Base-by-base conservation (phyloP, 2,888 invertebrate genomes). In the Griposia aprilina region DNA sequence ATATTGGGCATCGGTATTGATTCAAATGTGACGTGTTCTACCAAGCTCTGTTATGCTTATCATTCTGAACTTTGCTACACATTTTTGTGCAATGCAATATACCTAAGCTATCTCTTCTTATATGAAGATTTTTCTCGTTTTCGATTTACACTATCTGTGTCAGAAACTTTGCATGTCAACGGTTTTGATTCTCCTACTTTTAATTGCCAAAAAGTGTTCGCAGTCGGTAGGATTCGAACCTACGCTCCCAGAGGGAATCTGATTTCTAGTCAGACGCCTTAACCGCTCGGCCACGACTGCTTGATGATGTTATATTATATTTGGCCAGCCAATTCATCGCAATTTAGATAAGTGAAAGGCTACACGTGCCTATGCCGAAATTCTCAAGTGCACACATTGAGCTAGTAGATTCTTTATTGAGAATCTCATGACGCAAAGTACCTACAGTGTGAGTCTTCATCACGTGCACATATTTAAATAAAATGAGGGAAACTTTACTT, bases 241-340 rank as follows among this genome's bases (percentile, higher is more conserved):
- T 98, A 98, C 98, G 98, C 98, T 98, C 98, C 98, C 98, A 98
- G 98, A 98, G 98, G 98, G 98, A 98, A 98, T 98, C 98, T 98
- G 98, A 98, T 98, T 98, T 98, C 98, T 98, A 98, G 98, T 98
- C 98, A 98, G 98, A 98, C 98, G 98, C 98, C 98, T 98, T 98
- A 98, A 98, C 98, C 98, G 98, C 98, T 98, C 98, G 98, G 98
- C 98, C 98, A 98, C 98, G 98, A 97, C 98, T 98, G 98, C 98
- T 95, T 30, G 36, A 23, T 60, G 45, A 0, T 36, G 41, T 4
- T 15, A 1, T 15, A 36, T 26, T 52, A 68, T 62, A 81, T 62
- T 67, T 23, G 15, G 23, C n/a, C 17, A 78, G 30, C 15, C n/a
- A 23, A 50, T 71, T 78, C n/a, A 4, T 13, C 8, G 20, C 0